A percentile compares a stretch with the other conserved stretches of the same genome.
phyloP scores from a whole-genome alignment of 2,113 vertebrate species.

The Mystacornis crossleyi region DNA sequence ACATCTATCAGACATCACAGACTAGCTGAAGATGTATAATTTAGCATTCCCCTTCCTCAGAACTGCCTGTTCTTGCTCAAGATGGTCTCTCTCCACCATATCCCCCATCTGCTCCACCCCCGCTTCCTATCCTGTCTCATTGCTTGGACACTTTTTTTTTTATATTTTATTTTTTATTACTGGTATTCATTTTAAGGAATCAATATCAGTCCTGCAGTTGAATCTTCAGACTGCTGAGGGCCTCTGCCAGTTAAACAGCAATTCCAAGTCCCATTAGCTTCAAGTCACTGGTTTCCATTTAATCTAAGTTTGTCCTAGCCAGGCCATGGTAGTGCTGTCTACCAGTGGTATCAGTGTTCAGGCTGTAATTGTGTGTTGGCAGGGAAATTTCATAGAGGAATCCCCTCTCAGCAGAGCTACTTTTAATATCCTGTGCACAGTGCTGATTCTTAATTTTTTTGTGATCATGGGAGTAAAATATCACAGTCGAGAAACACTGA shows the following conservation, averaged over 20 bases:
- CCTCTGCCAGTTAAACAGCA: neutral
- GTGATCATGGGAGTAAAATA: neutral
- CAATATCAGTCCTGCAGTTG: neutral
- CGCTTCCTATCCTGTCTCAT: constrained; percentile 43
- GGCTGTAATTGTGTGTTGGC: neutral
- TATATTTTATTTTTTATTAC: neutral
- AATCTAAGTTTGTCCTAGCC: neutral
- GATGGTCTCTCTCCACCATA: constrained; percentile 35
- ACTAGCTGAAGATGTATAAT: constrained; percentile 29
- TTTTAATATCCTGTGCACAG: neutral
- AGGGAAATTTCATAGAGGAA: neutral
- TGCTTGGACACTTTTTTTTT: neutral
- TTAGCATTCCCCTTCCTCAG: constrained; percentile 47
- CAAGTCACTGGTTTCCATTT: neutral
- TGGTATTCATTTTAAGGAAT: constrained; percentile 18
- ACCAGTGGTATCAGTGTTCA: rapidly evolving
- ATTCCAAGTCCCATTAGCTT: neutral
- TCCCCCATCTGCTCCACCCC: constrained; percentile 62
- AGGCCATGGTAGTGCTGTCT: neutral
- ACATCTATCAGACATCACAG: constrained; percentile 51
- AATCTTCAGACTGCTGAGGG: neutral
- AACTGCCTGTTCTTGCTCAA: constrained; percentile 63
- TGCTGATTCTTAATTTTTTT: neutral
- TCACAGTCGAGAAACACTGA: neutral
- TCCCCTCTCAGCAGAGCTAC: neutral